Evolutionary conservation across 2,113 vertebrate species (phyloP).

Genomic region (Syngnathus scovelli): DNA sequence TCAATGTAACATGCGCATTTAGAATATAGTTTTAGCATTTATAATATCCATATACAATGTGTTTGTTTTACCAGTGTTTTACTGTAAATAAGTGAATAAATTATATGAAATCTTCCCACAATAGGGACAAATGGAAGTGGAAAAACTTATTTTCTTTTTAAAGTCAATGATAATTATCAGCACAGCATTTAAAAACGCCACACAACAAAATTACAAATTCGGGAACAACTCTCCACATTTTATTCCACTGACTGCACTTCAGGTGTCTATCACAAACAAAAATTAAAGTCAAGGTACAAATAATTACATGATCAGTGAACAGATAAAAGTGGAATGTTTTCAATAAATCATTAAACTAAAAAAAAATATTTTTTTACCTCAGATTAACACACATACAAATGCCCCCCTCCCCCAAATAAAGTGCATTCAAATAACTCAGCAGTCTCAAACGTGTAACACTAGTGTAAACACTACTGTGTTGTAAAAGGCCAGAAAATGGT

Average conservation of each 20-base stretch:
- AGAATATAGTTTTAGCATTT: too few relatives aligned
- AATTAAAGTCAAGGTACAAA: slow-evolving; percentile 68
- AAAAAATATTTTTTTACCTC: slow-evolving; percentile 30
- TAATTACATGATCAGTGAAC: slow-evolving; percentile 56
- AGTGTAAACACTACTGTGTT: slow-evolving; percentile 31
- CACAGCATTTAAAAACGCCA: background rate
- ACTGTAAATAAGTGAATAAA: background rate
- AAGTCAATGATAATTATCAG: background rate
- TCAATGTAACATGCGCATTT: too few relatives aligned
- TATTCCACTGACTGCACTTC: slow-evolving; percentile 70
- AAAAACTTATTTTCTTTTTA: background rate
- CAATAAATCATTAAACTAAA: slow-evolving; percentile 48
- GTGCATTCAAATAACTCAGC: slow-evolving; percentile 65
- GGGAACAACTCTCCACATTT: slow-evolving; percentile 54
- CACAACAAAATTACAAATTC: slow-evolving; percentile 5
- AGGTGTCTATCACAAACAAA: slow-evolving; percentile 69
- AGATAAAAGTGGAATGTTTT: slow-evolving; percentile 59
- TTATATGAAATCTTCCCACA: background rate
- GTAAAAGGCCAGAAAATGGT: slow-evolving; percentile 46
- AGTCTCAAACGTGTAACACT: slow-evolving; percentile 46
- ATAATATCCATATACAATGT: background rate
- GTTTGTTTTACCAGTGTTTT: background rate
- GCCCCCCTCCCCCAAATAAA: slow-evolving; percentile 60
- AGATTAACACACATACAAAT: slow-evolving; percentile 51
- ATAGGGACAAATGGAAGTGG: background rate